phyloP scores from a whole-genome alignment of 2,113 vertebrate genomes.

The Tenebrosternarchus preto region DNA sequence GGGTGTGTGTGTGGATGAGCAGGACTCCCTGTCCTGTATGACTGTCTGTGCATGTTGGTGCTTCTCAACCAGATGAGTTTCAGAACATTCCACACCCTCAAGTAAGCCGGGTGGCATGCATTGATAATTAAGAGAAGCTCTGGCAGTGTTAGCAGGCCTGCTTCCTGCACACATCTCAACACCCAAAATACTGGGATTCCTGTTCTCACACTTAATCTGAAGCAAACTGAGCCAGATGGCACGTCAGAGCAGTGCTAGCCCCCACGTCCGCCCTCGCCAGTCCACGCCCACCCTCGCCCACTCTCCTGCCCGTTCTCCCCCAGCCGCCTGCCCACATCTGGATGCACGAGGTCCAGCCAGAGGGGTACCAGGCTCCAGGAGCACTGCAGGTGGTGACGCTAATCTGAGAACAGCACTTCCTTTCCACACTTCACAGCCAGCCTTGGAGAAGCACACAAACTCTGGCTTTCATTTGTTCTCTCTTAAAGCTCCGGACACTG shows the following conservation, averaged over 20 bases:
- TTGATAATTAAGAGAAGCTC: constrained; percentile 17
- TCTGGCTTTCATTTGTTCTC: constrained; percentile 28
- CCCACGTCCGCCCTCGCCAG: too few species aligned
- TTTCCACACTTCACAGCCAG: background rate
- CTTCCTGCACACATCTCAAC: background rate
- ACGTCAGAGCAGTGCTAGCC: too few species aligned
- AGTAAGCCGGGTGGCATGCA: constrained; percentile 9
- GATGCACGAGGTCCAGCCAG: background rate
- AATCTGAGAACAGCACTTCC: background rate
- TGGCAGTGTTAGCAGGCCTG: background rate
- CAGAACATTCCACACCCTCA: constrained; percentile 9
- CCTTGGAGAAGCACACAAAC: background rate
- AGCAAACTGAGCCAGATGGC: too few species aligned
- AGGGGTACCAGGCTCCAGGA: background rate
- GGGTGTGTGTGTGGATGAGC: too few species aligned
- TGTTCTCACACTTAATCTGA: background rate
- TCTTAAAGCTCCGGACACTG: background rate
- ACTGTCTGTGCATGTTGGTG: constrained; percentile 6
- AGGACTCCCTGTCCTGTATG: background rate
- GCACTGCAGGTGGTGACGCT: background rate
- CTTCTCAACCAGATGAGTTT: constrained; percentile 46
- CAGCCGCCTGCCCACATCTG: background rate
- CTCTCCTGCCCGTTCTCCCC: too few species aligned
- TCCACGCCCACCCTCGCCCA: too few species aligned
- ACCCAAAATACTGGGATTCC: too few species aligned